These are phyloP conservation scores for Alcedo atthis DNA, from an alignment of 2,797 vertebrate genomes.

Conservation along the genomic window DNA sequence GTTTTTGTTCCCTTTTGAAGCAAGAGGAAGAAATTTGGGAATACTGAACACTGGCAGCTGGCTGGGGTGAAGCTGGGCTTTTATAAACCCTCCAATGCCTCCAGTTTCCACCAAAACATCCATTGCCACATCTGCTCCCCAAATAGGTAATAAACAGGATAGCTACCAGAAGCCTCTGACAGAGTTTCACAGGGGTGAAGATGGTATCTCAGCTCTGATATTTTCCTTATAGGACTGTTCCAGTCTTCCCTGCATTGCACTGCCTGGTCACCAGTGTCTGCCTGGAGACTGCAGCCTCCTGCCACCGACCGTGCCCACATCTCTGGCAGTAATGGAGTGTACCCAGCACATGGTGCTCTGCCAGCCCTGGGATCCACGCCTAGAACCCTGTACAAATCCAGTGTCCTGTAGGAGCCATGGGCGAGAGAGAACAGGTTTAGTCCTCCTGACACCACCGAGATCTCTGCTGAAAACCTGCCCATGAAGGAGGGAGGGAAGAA, in stretches of 20 bases:
- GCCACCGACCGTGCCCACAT: fast-evolving
- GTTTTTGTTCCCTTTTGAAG: neutral
- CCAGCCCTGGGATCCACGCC: neutral
- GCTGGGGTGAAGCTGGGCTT: neutral
- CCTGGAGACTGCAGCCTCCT: neutral
- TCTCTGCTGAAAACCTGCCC: neutral
- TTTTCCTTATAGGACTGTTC: neutral
- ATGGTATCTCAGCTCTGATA: neutral
- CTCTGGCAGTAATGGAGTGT: fast-evolving
- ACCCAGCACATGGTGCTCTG: neutral
- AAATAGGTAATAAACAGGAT: neutral
- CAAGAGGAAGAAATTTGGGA: neutral
- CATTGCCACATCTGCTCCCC: neutral
- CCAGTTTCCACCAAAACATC: neutral
- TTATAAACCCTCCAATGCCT: neutral
- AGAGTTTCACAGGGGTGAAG: neutral
- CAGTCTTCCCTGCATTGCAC: neutral
- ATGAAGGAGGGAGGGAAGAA: neutral
- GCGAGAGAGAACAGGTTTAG: neutral
- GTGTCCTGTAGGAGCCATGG: fast-evolving
- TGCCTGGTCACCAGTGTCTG: neutral
- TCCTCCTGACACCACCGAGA: neutral
- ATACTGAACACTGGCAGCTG: neutral
- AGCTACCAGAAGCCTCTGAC: neutral
- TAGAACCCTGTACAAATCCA: fast-evolving